Conservation (phyloP, 2,797 vertebrate species). For the Galago senegalensis region DNA sequence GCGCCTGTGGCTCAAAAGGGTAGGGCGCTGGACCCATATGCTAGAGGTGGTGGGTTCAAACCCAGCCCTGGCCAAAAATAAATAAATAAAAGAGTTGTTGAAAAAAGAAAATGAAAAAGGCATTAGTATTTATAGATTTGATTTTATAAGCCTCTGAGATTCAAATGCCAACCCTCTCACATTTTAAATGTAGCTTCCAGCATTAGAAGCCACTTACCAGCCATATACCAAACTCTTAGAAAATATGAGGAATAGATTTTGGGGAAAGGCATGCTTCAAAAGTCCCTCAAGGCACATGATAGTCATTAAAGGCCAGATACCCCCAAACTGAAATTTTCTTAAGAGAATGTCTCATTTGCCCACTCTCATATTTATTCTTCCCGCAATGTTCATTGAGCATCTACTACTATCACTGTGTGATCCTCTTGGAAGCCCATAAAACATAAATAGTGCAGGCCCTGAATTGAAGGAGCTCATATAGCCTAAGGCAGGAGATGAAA, state of each 20-base stretch:
- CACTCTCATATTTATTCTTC: neutral
- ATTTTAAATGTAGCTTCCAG: slow-evolving; percentile 29
- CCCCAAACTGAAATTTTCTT: slow-evolving; percentile 12
- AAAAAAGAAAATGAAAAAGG: neutral
- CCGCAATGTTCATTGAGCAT: neutral
- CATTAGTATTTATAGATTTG: slow-evolving; percentile 59
- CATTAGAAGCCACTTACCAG: neutral
- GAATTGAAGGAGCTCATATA: neutral
- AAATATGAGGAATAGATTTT: slow-evolving; percentile 57
- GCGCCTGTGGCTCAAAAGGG: too few species aligned
- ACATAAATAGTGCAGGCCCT: neutral
- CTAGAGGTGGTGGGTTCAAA: too few species aligned
- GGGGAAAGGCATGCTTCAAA: neutral
- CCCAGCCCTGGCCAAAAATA: too few species aligned
- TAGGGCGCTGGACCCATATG: too few species aligned
- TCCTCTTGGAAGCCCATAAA: neutral
- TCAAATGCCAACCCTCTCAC: slow-evolving; percentile 54
- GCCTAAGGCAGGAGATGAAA: neutral
- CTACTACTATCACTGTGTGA: neutral
- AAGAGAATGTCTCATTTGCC: neutral
- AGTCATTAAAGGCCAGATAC: slow-evolving; percentile 1
- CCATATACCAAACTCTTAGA: neutral
- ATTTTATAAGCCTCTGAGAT: slow-evolving; percentile 55
- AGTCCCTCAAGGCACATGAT: neutral
- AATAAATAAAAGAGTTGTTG: too few species aligned